phyloP scores from a whole-genome alignment of 2,113 vertebrate genomes.

The Eira barbara region DNA sequence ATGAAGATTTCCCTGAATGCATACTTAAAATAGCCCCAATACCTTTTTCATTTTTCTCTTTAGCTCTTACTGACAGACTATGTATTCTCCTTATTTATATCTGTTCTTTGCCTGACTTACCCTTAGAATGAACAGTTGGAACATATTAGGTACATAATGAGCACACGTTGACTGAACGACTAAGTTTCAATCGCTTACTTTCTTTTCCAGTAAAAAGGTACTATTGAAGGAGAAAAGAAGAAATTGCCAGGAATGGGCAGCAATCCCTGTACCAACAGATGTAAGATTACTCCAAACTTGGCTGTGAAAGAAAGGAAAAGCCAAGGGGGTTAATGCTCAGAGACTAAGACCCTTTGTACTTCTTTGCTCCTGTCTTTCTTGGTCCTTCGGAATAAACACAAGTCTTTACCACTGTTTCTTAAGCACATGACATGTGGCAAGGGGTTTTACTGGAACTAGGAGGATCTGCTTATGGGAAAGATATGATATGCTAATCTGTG shows the following conservation, averaged over 20 bases:
- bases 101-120: not conserved
- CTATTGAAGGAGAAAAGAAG: not conserved
- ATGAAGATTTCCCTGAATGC: not conserved
- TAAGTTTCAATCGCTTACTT: not conserved
- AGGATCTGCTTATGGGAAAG: no score
- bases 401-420: no score
- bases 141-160: not conserved
- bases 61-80: not conserved
- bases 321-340: no score
- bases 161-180: not conserved
- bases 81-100: not conserved
- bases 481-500: no score
- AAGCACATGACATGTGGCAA: no score
- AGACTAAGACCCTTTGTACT: no score
- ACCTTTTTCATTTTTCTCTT: not conserved
- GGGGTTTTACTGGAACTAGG: no score
- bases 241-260: not conserved
- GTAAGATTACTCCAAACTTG: no score
- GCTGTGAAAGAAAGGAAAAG: no score
- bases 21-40: not conserved
- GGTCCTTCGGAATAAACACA: no score
- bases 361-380: no score
- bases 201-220: not conserved
- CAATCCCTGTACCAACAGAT: no score
- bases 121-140: not conserved